phyloP scores from a whole-genome alignment of 1,140 invertebrate species.

The Lithobius niger region DNA sequence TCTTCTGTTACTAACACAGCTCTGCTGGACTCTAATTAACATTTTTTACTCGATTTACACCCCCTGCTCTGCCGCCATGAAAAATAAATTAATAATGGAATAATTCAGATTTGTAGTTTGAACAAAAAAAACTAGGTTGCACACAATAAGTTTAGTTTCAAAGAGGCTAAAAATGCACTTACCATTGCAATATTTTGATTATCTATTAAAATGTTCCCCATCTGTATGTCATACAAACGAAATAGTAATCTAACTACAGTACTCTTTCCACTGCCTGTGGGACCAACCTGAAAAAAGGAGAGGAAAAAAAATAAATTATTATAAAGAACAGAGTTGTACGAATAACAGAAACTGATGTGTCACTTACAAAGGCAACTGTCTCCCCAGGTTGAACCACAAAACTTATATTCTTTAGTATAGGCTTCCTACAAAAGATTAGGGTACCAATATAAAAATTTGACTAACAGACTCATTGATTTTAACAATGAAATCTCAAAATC shows the following conservation, averaged over 20 bases:
- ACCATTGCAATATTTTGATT: conserved; percentile 64
- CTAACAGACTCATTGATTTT: neutral
- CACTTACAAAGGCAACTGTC: conserved; percentile 80
- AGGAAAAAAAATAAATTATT: conserved; percentile 24
- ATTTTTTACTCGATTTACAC: too few relatives aligned
- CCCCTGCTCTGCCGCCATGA: too few relatives aligned
- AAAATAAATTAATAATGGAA: too few relatives aligned
- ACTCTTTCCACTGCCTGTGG: conserved; percentile 83
- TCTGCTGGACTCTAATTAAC: too few relatives aligned
- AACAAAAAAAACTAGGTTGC: too few relatives aligned
- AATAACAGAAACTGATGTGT: conserved; percentile 20
- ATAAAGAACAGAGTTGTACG: conserved; percentile 4
- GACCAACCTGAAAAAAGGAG: too few relatives aligned
- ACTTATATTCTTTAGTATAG: conserved; percentile 67
- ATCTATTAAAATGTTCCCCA: conserved; percentile 74
- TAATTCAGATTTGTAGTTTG: too few relatives aligned
- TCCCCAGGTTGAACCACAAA: conserved; percentile 78
- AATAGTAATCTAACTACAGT: conserved; percentile 87
- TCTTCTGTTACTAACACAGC: too few relatives aligned
- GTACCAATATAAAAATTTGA: neutral
- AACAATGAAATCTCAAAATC: too few relatives aligned
- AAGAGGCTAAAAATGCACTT: too few relatives aligned
- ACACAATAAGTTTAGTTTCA: too few relatives aligned
- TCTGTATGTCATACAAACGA: conserved; percentile 84
- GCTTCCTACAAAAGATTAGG: conserved; percentile 32